A percentile compares a stretch with the other conserved stretches of the same genome.
These are phyloP conservation scores for Drosophila subobscura DNA, from an alignment of 1,140 invertebrate species.

Conservation along the genomic window DNA sequence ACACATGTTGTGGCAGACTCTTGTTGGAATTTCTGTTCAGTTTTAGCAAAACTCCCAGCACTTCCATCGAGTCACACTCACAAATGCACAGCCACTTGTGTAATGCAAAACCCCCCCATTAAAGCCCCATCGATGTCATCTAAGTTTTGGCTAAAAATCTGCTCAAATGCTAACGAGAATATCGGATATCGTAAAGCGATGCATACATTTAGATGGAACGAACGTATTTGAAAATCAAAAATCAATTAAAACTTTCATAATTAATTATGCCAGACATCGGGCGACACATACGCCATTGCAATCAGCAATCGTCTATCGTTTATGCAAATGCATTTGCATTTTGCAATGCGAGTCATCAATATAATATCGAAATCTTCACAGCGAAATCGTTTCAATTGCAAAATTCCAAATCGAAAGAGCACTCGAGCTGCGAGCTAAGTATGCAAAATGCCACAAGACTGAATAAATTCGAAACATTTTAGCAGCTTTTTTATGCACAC, in stretches of 20 bases:
- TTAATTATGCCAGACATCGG: constrained; percentile 29
- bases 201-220: constrained; percentile 20
- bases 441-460: constrained; percentile 5
- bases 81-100: neutral
- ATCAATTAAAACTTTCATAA: constrained; percentile 27
- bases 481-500: constrained; percentile 37
- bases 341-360: too few species aligned
- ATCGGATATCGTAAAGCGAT: constrained; percentile 12
- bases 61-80: too few species aligned
- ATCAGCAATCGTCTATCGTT: constrained; percentile 22
- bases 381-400: constrained; percentile 59
- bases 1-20: too few species aligned
- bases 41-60: too few species aligned
- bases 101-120: constrained; percentile 14
- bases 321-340: constrained; percentile 34
- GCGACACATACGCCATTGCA: neutral
- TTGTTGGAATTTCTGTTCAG: too few species aligned
- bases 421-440: constrained; percentile 14
- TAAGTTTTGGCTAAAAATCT: constrained; percentile 2
- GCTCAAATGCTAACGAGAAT: constrained; percentile 36
- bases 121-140: too few species aligned
- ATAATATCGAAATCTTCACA: constrained; percentile 33
- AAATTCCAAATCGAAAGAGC: constrained; percentile 36
- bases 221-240: constrained; percentile 11
- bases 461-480: constrained; percentile 39